Evolutionary conservation across 2,888 invertebrate genomes (phyloP).

Genomic region (Lithophane ornitopus): DNA sequence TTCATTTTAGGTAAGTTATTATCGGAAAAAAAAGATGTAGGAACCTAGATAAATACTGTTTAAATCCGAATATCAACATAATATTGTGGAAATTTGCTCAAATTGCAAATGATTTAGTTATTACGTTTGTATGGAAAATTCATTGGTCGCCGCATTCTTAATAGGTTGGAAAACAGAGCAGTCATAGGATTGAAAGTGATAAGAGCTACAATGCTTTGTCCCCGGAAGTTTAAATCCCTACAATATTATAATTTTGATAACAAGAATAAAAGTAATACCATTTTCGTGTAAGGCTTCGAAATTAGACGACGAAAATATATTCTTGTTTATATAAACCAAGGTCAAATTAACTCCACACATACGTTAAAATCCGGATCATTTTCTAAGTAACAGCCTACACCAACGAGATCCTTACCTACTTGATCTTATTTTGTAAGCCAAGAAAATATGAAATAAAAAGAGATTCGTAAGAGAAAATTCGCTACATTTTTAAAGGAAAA

Average conservation of each 20-base stretch:
- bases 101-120: no score
- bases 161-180: no score
- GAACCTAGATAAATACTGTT: no score
- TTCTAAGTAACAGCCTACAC: neutral
- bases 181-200: no score
- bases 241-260: neutral
- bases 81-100: no score
- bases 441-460: constrained; percentile 33
- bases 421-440: neutral
- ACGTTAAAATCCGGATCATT: neutral
- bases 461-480: constrained; percentile 30
- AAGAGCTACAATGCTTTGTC: neutral
- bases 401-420: neutral
- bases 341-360: neutral
- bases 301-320: neutral
- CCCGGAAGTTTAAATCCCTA: neutral
- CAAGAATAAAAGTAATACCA: neutral
- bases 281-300: neutral
- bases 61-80: no score
- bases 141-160: no score
- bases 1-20: no score
- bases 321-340: neutral
- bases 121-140: no score
- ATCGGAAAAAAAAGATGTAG: no score
- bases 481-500: constrained; percentile 42